Conservation (phyloP, 1,140 invertebrate genomes). For the Pseudobourletiella spinata region DNA sequence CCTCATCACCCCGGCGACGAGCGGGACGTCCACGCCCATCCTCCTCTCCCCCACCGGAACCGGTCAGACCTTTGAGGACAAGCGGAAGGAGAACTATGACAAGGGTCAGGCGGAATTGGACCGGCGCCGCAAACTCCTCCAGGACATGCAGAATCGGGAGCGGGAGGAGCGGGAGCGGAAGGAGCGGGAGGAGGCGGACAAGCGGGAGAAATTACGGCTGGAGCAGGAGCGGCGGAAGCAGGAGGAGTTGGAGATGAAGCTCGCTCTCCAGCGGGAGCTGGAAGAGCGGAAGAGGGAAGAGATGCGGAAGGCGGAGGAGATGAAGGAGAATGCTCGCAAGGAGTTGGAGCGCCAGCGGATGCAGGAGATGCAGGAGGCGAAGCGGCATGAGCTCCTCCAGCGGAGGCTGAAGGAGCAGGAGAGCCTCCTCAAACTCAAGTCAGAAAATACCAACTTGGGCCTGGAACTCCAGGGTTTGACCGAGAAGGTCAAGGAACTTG, state of each 20-base stretch:
- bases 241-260: constrained; percentile 61
- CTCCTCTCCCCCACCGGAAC: constrained; percentile 19
- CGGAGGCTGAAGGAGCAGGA: constrained; percentile 81
- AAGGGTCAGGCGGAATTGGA: constrained; percentile 97
- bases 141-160: constrained; percentile 78
- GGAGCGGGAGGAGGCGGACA: constrained; percentile 77
- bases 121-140: constrained; percentile 70
- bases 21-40: constrained; percentile 18
- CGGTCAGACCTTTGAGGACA: constrained; percentile 84
- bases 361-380: constrained; percentile 92
- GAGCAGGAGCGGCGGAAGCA: constrained; percentile 58
- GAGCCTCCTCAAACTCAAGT: constrained; percentile 77
- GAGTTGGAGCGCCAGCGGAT: constrained; percentile 85
- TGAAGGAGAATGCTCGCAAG: constrained; percentile 68
- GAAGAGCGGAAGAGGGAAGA: constrained; percentile 63
- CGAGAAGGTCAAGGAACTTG: constrained; percentile 76
- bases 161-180: constrained; percentile 85
- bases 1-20: constrained; percentile 18
- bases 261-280: constrained; percentile 71
- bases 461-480: constrained; percentile 71
- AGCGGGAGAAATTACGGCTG: constrained; percentile 54
- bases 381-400: constrained; percentile 72
- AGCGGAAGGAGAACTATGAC: constrained; percentile 93
- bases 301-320: constrained; percentile 59
- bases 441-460: constrained; percentile 74